Conservation (phyloP, 2,888 invertebrate species). For the Amphipoea oculea region DNA sequence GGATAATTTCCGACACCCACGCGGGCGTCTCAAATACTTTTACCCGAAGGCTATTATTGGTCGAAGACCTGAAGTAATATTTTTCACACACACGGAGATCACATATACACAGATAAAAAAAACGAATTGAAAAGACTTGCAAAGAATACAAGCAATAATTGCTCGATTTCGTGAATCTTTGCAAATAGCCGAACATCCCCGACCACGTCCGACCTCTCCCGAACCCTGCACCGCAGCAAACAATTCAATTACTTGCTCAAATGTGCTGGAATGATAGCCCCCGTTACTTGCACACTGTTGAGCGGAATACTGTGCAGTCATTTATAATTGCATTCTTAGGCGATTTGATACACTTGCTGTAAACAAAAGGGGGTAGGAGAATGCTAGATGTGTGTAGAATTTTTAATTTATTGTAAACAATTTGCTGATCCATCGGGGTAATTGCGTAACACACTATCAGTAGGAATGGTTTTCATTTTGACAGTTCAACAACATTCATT, state of each 20-base stretch:
- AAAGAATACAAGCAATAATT: not conserved
- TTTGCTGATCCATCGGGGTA: too few species aligned
- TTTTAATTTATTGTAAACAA: not conserved
- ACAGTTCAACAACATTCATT: too few species aligned
- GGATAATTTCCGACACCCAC: too few species aligned
- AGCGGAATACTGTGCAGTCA: slow-evolving; percentile 49
- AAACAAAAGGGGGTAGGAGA: not conserved
- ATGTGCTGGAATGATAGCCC: slow-evolving; percentile 78
- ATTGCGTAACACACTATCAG: too few species aligned
- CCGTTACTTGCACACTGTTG: slow-evolving; percentile 62
- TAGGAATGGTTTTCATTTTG: too few species aligned
- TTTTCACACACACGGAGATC: too few species aligned
- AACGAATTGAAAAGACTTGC: not conserved
- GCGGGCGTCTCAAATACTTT: too few species aligned
- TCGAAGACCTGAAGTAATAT: too few species aligned
- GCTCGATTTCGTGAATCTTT: not conserved
- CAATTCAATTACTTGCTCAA: slow-evolving; percentile 79
- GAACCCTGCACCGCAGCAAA: slow-evolving; percentile 63
- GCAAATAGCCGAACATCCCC: slow-evolving; percentile 7
- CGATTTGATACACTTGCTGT: slow-evolving; percentile 58
- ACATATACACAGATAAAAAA: not conserved
- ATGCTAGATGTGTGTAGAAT: not conserved
- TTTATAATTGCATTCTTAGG: slow-evolving; percentile 58
- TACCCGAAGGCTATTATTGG: too few species aligned
- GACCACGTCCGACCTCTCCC: slow-evolving; percentile 22